phyloP scores from a whole-genome alignment of 2,888 invertebrate species.

The Eupithecia pulchellata region DNA sequence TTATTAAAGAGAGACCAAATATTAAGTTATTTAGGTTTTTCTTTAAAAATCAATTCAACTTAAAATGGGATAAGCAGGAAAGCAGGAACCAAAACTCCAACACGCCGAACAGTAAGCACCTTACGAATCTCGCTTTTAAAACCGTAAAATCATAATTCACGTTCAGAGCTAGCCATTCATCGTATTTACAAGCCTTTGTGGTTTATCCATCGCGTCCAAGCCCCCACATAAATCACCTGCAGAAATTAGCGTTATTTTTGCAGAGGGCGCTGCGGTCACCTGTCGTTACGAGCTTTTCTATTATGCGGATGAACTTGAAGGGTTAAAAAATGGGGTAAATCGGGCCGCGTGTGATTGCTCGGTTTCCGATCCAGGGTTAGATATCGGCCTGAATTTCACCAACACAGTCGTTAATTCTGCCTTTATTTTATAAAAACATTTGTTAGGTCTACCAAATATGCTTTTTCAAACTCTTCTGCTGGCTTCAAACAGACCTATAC shows the following conservation, averaged over 20 bases:
- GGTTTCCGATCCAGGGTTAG: slow-evolving; percentile 2
- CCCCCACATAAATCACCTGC: slow-evolving; percentile 67
- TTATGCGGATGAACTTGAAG: background rate
- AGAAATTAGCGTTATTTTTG: slow-evolving; percentile 70
- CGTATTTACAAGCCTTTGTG: slow-evolving; percentile 64
- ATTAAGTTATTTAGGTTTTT: too few relatives aligned
- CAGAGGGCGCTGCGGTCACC: slow-evolving; percentile 28
- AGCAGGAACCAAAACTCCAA: background rate
- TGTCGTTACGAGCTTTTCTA: slow-evolving; percentile 26
- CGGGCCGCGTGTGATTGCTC: slow-evolving; percentile 4
- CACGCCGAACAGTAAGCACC: background rate
- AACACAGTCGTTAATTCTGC: background rate
- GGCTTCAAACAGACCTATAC: background rate
- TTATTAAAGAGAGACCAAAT: too few relatives aligned
- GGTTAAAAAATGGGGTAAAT: slow-evolving; percentile 5
- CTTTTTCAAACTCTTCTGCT: too few relatives aligned
- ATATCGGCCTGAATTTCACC: background rate
- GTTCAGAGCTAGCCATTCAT: slow-evolving; percentile 57
- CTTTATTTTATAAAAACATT: background rate
- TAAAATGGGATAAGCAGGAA: background rate
- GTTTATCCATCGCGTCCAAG: slow-evolving; percentile 51
- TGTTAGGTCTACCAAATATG: background rate
- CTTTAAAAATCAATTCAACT: too few relatives aligned
- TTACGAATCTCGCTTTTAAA: slow-evolving; percentile 19
- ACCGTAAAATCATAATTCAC: slow-evolving; percentile 35